phyloP scores from a whole-genome alignment of 2,797 vertebrate species.

The Aythya fuligula region DNA sequence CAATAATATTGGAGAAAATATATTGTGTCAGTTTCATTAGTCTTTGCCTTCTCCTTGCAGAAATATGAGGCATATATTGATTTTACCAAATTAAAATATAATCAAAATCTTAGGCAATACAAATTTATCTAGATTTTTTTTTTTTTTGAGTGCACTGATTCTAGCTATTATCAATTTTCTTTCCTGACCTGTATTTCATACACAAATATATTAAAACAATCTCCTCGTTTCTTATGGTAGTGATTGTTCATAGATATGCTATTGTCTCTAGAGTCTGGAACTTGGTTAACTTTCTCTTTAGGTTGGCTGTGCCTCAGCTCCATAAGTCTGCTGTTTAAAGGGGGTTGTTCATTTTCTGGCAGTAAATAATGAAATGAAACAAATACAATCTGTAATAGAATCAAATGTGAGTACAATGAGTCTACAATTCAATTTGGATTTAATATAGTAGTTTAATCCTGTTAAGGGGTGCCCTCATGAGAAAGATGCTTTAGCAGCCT shows the following conservation, averaged over 20 bases:
- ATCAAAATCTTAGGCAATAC: conserved; percentile 22
- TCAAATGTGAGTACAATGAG: conserved; percentile 44
- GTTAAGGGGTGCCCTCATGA: conserved; percentile 48
- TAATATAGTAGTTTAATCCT: conserved; percentile 54
- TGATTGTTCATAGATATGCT: not conserved
- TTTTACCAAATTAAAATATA: conserved; percentile 54
- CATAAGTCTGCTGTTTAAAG: not conserved
- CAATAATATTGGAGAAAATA: conserved; percentile 45
- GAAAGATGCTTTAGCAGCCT: conserved; percentile 31
- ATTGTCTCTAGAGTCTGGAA: not conserved
- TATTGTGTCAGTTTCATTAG: conserved; percentile 42
- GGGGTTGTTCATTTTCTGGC: conserved; percentile 35
- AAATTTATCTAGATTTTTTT: not conserved
- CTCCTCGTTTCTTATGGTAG: not conserved
- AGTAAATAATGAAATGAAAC: conserved; percentile 59
- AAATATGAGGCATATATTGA: conserved; percentile 54
- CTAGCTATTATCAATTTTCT: conserved; percentile 14
- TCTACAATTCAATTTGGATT: conserved; percentile 58
- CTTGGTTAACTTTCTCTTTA: not conserved
- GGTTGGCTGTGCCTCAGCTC: not conserved
- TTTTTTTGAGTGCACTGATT: conserved; percentile 3
- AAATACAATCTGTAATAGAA: conserved; percentile 60
- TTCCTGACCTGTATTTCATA: conserved; percentile 21
- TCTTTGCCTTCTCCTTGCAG: conserved; percentile 35
- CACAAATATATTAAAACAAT: conserved; percentile 21